Percentiles rank a stretch among this genome's conserved stretches.
These are phyloP conservation scores for Xyrauchen texanus DNA, from an alignment of 2,113 vertebrate species.

Conservation along the genomic window DNA sequence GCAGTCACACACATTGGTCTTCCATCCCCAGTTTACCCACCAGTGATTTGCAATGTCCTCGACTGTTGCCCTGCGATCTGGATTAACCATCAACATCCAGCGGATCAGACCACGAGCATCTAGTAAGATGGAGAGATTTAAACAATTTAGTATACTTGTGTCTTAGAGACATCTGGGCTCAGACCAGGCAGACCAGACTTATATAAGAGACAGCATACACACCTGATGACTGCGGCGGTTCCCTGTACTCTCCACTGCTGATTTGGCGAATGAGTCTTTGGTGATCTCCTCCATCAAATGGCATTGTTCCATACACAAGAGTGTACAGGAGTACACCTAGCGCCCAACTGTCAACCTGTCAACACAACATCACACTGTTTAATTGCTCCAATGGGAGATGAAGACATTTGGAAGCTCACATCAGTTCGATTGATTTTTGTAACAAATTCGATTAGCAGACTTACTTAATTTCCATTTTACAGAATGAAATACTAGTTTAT, in stretches of 20 bases:
- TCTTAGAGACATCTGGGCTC: too few relatives aligned
- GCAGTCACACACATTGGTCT: constrained; percentile 95
- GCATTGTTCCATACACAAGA: constrained; percentile 97
- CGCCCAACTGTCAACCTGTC: constrained; percentile 98
- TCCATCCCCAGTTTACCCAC: constrained; percentile 99
- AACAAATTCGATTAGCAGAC: too few relatives aligned
- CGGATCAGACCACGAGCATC: constrained; percentile 97
- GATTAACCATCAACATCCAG: constrained; percentile 99
- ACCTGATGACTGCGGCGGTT: constrained; percentile 98
- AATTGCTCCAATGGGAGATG: not conserved
- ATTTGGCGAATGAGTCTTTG: constrained; percentile 98
- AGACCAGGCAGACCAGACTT: too few relatives aligned
- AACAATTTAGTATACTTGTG: too few relatives aligned
- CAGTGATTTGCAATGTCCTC: constrained; percentile 99
- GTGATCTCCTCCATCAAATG: constrained; percentile 96
- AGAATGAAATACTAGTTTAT: too few relatives aligned
- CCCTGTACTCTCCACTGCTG: constrained; percentile 97
- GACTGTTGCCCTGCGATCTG: constrained; percentile 92
- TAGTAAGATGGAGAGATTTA: constrained; percentile 55
- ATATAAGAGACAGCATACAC: not conserved
- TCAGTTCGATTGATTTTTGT: too few relatives aligned
- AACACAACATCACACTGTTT: constrained; percentile 10
- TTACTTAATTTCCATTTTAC: too few relatives aligned
- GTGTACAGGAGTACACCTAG: constrained; percentile 97
- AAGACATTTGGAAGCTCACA: not conserved